Evolutionary conservation across 2,888 invertebrate species (phyloP).

Genomic region (Dugesia japonica): DNA sequence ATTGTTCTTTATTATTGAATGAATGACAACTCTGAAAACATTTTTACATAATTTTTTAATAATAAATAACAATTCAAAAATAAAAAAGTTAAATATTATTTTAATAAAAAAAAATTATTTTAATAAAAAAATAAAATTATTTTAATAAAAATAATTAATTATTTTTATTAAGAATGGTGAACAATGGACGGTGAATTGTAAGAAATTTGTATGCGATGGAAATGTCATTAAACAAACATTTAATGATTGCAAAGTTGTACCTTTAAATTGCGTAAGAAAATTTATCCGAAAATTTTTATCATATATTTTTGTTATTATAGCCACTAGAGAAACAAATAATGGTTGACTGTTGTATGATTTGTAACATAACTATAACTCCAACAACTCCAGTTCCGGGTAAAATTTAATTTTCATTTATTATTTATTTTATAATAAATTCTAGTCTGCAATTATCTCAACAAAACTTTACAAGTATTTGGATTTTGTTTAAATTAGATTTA

Average conservation of each 20-base stretch:
- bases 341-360: neutral
- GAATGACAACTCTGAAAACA: no score
- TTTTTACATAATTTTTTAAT: no score
- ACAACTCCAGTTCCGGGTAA: neutral
- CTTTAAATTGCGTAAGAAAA: neutral
- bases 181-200: neutral
- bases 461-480: neutral
- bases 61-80: no score
- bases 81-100: no score
- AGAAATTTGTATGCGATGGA: neutral
- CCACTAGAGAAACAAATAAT: neutral
- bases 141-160: neutral
- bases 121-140: neutral
- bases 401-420: neutral
- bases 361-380: neutral
- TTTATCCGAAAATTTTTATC: neutral
- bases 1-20: no score
- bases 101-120: no score
- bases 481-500: neutral
- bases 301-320: neutral
- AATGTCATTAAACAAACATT: neutral
- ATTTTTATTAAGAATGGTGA: neutral
- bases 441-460: neutral
- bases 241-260: constrained; percentile 8
- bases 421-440: neutral